Evolutionary conservation across 2,888 invertebrate species (phyloP).

Genomic region (Drosophila pseudotalamancana): DNA sequence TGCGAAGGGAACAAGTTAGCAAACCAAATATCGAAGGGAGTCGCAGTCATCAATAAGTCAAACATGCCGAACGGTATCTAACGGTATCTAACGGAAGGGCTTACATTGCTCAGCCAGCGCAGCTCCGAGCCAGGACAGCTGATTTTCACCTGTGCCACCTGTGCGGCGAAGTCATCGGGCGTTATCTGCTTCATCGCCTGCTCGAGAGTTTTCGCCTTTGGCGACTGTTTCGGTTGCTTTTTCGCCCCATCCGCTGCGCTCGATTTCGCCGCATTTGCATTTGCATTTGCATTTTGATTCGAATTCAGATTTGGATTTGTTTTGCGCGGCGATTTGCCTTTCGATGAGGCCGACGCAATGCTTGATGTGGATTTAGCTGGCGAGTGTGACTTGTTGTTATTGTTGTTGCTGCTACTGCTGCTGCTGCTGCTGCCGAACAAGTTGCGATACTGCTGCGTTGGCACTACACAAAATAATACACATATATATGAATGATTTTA

Average conservation of each 20-base stretch:
- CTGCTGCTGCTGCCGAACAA: conserved; percentile 81
- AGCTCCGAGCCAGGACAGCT: conserved; percentile 90
- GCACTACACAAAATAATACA: conserved; percentile 85
- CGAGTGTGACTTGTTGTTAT: conserved; percentile 39
- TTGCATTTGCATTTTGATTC: no score
- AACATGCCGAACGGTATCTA: no score
- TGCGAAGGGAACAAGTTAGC: not conserved
- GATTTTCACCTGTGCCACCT: conserved; percentile 86
- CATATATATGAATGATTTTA: not conserved
- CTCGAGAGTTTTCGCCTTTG: conserved; percentile 80
- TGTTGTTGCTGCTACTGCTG: conserved; percentile 42
- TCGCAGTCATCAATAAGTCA: no score
- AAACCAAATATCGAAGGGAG: no score
- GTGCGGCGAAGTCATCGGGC: conserved; percentile 85
- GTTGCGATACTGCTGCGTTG: conserved; percentile 88
- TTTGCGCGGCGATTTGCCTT: conserved; percentile 45
- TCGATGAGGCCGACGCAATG: conserved; percentile 48
- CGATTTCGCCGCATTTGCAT: conserved; percentile 29
- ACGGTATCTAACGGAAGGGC: no score
- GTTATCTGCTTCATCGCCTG: conserved; percentile 85
- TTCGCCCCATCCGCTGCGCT: not conserved
- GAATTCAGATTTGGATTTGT: conserved; percentile 11
- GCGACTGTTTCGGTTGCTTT: conserved; percentile 22
- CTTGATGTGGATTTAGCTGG: conserved; percentile 67
- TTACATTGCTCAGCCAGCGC: conserved; percentile 89